Evolutionary conservation across 2,797 vertebrate genomes (phyloP).

Genomic region (Sardinella longiceps): DNA sequence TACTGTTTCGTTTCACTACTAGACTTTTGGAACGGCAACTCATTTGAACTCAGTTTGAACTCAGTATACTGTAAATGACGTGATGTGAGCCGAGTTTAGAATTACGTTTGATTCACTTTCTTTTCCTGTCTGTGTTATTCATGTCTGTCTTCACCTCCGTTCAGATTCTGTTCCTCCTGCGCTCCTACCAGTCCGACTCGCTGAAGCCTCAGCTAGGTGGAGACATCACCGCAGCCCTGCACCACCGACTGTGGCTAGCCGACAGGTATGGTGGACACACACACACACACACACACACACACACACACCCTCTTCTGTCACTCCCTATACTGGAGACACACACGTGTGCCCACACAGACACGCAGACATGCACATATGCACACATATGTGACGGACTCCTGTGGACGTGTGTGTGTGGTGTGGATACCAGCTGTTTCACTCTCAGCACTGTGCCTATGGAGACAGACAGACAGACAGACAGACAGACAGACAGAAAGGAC

Average conservation of each 20-base stretch:
- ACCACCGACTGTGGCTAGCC: conserved; percentile 87
- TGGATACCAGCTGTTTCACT: not conserved
- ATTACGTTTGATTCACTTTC: not conserved
- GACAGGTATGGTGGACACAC: conserved; percentile 77
- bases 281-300: not conserved
- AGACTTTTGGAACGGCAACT: too few species aligned
- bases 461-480: not conserved
- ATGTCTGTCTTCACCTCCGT: conserved; percentile 34
- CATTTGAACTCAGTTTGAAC: too few species aligned
- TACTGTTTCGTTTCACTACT: too few species aligned
- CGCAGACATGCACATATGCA: conserved; percentile 36
- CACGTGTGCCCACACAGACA: not conserved
- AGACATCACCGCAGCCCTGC: conserved; percentile 74
- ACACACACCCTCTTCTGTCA: conserved; percentile 40
- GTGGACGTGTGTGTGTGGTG: not conserved
- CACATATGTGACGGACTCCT: not conserved
- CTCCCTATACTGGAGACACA: not conserved
- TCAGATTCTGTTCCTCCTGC: conserved; percentile 89
- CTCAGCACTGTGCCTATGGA: not conserved
- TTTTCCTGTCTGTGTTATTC: conserved; percentile 22
- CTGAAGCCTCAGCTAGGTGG: conserved; percentile 72
- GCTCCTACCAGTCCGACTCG: conserved; percentile 83
- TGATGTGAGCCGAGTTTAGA: too few species aligned
- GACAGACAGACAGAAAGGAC: not conserved
- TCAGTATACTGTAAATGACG: too few species aligned